phyloP scores from a whole-genome alignment of 1,140 invertebrate genomes.

The Halictus rubicundus region DNA sequence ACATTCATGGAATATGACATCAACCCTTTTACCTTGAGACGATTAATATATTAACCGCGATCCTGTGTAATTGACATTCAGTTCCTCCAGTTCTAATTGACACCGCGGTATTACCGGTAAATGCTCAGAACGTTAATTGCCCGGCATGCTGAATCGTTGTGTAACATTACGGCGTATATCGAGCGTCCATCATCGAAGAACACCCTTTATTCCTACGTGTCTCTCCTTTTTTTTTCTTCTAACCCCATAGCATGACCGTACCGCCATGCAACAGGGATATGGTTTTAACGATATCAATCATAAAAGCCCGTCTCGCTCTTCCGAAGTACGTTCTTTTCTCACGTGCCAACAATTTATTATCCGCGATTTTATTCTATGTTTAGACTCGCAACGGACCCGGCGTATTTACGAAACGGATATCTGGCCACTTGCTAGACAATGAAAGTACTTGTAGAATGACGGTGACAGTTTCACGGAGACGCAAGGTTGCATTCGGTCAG shows the following conservation, averaged over 20 bases:
- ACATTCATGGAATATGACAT: neutral
- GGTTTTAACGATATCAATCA: conserved; percentile 75
- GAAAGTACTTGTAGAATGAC: conserved; percentile 10
- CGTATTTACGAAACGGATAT: neutral
- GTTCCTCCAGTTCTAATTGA: neutral
- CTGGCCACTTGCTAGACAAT: conserved; percentile 17
- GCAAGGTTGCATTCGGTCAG: conserved; percentile 24
- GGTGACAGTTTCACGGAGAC: neutral
- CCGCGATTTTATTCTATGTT: conserved; percentile 41
- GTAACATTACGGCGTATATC: neutral
- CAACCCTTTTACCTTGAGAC: neutral
- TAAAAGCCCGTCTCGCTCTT: conserved; percentile 54
- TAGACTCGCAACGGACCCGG: conserved; percentile 15
- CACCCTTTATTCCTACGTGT: neutral
- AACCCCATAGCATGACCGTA: neutral
- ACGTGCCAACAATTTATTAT: conserved; percentile 63
- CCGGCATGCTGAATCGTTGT: neutral
- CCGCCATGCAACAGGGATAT: conserved; percentile 68
- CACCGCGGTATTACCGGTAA: neutral
- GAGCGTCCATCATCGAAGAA: neutral
- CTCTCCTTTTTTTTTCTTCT: conserved; percentile 7
- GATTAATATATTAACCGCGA: neutral
- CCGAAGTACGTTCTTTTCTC: conserved; percentile 15
- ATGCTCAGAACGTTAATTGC: neutral
- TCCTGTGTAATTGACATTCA: neutral